Base-by-base conservation (phyloP, 2,888 invertebrate species). In the Zygogramma bicolorata region DNA sequence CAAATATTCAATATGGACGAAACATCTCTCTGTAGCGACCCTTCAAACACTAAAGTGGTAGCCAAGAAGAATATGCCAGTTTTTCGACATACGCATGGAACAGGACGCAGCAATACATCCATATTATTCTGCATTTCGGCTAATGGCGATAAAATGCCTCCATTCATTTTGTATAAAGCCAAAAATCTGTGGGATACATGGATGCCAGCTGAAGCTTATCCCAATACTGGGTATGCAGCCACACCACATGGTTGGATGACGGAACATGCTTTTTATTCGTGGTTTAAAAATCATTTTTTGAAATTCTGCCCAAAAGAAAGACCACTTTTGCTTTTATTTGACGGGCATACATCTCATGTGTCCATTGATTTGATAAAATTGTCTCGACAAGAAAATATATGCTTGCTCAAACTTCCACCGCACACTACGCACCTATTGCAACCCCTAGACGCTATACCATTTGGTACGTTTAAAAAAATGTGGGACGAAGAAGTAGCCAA, bases 191-290 rank as follows among this genome's bases (percentile, higher is more conserved):
- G 25, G 58, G 58, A 58, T 22, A 13, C 58, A 8, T 58, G 25
- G 27, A 58, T 34, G 34, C 34, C 34, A 34, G 8, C 34, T 34
- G 34, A 34, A 34, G 34, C 34, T 13, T 34, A 34, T 58, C 58
- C 58, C 6, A 58, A 58, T 22, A 58, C 58, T 13, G 58, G 58
- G 6, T 58, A 58, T 22, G 58, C 25, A 58, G 22, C 58, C 18
- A 58, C 58, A 8, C 58, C 58, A 58, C 58, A 58, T 58, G 58
- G 58, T 15, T 58, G 58, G 58, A 58, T 58, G 58, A 58, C 58
- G 8, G 58, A 58, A 58, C 18, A 58, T 18, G 18, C 58, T 4
- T 22, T 58, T 58, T 22, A 20, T 15, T 58, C 58, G 22, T 58
- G 58, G 58, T 34, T 34, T 34, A 13, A 34, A 34, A 34, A 34